Percentiles rank a stretch among this genome's conserved stretches.
Evolutionary conservation across 2,888 invertebrate species (phyloP).

Genomic region (Laspeyria flexula): DNA sequence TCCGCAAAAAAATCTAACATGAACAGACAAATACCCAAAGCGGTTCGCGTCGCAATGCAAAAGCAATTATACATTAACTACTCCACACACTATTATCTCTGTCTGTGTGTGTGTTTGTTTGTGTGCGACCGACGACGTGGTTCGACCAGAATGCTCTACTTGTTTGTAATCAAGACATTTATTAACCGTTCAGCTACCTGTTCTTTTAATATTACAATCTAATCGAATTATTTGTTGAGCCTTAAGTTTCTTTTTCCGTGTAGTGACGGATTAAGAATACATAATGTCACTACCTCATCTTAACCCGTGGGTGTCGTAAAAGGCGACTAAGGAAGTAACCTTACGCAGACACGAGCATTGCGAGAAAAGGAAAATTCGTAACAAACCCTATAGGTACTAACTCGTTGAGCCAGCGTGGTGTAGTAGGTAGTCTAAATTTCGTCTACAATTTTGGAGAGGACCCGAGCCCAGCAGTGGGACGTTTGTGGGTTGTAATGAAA

Average conservation of each 20-base stretch:
- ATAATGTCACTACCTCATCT: too few species aligned
- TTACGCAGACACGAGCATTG: too few species aligned
- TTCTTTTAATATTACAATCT: constrained; percentile 49
- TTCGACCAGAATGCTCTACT: constrained; percentile 42
- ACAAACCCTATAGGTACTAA: too few species aligned
- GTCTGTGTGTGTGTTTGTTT: constrained; percentile 9
- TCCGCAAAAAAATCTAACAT: constrained; percentile 34
- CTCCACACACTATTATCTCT: constrained; percentile 7
- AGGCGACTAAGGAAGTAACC: too few species aligned
- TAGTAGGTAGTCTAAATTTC: too few species aligned
- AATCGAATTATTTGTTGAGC: constrained; percentile 25
- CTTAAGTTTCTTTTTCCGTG: neutral
- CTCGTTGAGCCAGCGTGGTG: too few species aligned
- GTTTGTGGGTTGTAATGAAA: too few species aligned
- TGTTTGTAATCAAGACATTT: constrained; percentile 55
- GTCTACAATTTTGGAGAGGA: too few species aligned
- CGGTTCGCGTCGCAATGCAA: constrained; percentile 36
- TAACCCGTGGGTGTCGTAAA: too few species aligned
- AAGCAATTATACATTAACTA: constrained; percentile 40
- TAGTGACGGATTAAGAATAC: too few species aligned
- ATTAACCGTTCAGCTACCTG: constrained; percentile 50
- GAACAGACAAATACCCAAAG: constrained; percentile 31
- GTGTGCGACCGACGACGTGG: constrained; percentile 15
- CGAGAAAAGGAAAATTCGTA: too few species aligned
- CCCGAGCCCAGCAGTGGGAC: too few species aligned